Percentiles rank a stretch among this genome's conserved stretches.
Evolutionary conservation across 2,888 invertebrate species (phyloP).

Genomic region (Drosophila neonasuta): DNA sequence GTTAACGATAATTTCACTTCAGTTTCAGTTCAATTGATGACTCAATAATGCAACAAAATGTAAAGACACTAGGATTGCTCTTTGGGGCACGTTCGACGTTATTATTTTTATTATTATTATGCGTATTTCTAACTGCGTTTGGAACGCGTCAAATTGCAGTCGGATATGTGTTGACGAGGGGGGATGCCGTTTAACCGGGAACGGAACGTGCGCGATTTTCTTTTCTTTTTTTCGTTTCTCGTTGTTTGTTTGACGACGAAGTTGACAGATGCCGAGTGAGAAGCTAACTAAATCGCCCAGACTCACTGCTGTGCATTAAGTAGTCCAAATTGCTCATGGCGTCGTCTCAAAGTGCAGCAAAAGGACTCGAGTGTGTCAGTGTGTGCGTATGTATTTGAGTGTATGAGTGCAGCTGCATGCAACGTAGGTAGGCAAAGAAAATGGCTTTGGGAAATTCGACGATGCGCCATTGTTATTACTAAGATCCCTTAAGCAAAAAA

Average conservation of each 20-base stretch:
- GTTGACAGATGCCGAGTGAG: slow-evolving; percentile 64
- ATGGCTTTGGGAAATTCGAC: slow-evolving; percentile 37
- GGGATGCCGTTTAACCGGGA: background rate
- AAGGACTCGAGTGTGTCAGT: slow-evolving; percentile 26
- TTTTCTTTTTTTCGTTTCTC: background rate
- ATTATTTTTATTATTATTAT: background rate
- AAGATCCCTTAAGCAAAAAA: slow-evolving; percentile 55
- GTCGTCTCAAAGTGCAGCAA: slow-evolving; percentile 14
- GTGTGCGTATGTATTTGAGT: slow-evolving; percentile 3
- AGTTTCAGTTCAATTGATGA: background rate
- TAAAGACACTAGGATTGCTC: background rate
- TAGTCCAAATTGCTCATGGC: slow-evolving; percentile 53
- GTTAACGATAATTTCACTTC: background rate
- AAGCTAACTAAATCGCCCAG: slow-evolving; percentile 65
- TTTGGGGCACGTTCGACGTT: slow-evolving; percentile 3
- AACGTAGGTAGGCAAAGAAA: slow-evolving; percentile 56
- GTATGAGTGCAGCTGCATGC: slow-evolving; percentile 27
- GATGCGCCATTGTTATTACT: slow-evolving; percentile 39
- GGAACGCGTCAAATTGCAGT: slow-evolving; percentile 53
- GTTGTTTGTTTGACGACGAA: slow-evolving; percentile 20
- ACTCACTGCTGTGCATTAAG: slow-evolving; percentile 62
- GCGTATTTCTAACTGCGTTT: slow-evolving; percentile 46
- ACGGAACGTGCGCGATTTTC: slow-evolving; percentile 10
- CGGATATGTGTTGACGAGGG: background rate
- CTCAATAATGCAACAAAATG: background rate